Conservation (phyloP, 2,888 invertebrate genomes). For the Cenopis cana region DNA sequence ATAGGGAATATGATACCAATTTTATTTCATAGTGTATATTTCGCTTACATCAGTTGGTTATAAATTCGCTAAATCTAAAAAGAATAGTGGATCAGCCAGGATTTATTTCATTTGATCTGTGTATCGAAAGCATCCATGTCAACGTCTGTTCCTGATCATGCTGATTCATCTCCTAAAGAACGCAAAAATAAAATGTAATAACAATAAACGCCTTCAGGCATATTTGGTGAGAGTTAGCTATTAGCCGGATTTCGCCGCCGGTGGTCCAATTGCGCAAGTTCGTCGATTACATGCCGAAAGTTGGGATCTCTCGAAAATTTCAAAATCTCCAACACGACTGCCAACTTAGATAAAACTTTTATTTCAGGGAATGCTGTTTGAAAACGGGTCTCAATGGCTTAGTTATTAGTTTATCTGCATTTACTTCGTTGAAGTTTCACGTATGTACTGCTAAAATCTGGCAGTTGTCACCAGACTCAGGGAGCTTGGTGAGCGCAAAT, state of each 20-base stretch:
- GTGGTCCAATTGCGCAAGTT: constrained; percentile 68
- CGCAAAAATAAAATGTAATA: too few species aligned
- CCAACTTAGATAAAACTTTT: constrained; percentile 65
- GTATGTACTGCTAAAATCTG: constrained; percentile 39
- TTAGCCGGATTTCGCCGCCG: constrained; percentile 6
- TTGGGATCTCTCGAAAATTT: constrained; percentile 37
- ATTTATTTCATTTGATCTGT: too few species aligned
- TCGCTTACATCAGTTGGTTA: too few species aligned
- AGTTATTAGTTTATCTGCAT: constrained; percentile 43
- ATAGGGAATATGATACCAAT: too few species aligned
- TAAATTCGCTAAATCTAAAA: too few species aligned
- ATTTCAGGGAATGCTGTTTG: constrained; percentile 41
- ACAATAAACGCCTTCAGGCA: too few species aligned
- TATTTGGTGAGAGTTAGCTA: too few species aligned
- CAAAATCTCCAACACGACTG: constrained; percentile 52
- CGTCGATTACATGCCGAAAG: constrained; percentile 61
- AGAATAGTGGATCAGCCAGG: too few species aligned
- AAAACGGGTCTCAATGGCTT: constrained; percentile 47
- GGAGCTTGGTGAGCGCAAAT: constrained; percentile 64
- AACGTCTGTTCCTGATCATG: too few species aligned
- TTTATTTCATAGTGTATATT: too few species aligned
- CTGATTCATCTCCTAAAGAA: too few species aligned
- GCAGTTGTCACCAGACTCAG: constrained; percentile 62
- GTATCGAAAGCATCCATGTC: too few species aligned
- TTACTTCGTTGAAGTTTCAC: constrained; percentile 24